Evolutionary conservation across 2,113 vertebrate genomes (phyloP).

Genomic region (Ceyx margarethae): DNA sequence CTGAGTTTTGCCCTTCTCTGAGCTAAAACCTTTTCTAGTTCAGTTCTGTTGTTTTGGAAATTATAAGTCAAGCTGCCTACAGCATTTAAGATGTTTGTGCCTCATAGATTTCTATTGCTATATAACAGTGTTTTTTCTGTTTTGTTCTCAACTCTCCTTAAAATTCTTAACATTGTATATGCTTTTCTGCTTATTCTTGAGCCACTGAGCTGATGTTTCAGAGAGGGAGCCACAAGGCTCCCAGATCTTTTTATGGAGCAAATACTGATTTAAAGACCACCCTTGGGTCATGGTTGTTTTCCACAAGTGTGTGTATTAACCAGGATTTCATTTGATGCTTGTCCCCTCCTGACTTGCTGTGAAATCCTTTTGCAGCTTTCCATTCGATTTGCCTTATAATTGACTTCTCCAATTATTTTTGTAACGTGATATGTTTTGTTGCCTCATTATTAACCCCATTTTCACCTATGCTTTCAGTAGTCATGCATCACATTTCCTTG

Average conservation of each 20-base stretch:
- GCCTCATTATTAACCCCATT: neutral
- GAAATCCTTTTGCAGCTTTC: neutral
- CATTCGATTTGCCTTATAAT: neutral
- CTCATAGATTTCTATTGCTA: neutral
- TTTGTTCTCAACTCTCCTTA: neutral
- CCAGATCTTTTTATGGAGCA: neutral
- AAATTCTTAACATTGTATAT: neutral
- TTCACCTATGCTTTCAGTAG: neutral
- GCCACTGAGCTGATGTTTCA: neutral
- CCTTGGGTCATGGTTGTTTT: neutral
- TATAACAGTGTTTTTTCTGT: neutral
- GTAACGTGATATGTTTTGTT: neutral
- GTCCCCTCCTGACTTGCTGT: neutral
- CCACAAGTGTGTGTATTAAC: accelerated
- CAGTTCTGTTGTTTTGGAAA: neutral
- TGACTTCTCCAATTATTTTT: neutral
- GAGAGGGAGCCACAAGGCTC: neutral
- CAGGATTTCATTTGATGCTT: neutral
- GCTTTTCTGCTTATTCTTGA: neutral
- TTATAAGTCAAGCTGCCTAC: neutral
- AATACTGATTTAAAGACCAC: neutral
- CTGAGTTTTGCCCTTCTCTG: neutral
- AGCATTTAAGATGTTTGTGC: neutral
- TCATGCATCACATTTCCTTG: neutral
- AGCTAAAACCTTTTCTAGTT: neutral